Percentiles rank a stretch among this genome's conserved stretches.
Conservation (phyloP, 2,888 invertebrate genomes). For the Epinotia demarniana region DNA sequence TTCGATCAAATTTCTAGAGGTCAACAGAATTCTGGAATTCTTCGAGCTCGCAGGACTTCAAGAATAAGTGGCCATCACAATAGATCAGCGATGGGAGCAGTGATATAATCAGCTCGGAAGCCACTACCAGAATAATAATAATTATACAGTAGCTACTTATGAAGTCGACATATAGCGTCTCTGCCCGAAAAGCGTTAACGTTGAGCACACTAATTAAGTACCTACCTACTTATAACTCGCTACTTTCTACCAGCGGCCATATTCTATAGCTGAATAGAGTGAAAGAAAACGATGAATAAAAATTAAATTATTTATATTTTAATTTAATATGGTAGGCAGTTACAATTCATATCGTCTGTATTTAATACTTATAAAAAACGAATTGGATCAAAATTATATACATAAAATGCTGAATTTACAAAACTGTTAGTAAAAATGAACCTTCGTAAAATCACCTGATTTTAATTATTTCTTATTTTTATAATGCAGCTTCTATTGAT, state of each 20-base stretch:
- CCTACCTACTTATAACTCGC: neutral
- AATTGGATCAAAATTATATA: slow-evolving; percentile 18
- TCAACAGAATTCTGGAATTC: too few relatives aligned
- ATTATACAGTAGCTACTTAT: too few relatives aligned
- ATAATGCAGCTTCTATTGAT: neutral
- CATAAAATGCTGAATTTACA: slow-evolving; percentile 1
- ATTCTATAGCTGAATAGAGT: neutral
- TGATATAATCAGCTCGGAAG: too few relatives aligned
- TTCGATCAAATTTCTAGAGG: too few relatives aligned
- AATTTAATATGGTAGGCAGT: slow-evolving; percentile 39
- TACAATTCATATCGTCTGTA: slow-evolving; percentile 25
- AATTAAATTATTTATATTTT: slow-evolving; percentile 43
- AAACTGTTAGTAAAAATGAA: slow-evolving; percentile 2
- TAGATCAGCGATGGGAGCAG: too few relatives aligned
- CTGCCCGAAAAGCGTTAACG: neutral
- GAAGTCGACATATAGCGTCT: too few relatives aligned
- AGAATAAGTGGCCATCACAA: too few relatives aligned
- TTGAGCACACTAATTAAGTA: neutral
- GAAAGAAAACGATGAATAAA: slow-evolving; percentile 19
- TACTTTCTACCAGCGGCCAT: neutral
- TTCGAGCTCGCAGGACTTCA: too few relatives aligned
- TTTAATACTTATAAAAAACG: slow-evolving; percentile 5
- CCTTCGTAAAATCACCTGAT: neutral
- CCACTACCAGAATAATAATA: too few relatives aligned
- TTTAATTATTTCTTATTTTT: neutral